Conservation (phyloP, 2,113 vertebrate genomes). For the Caretta caretta region DNA sequence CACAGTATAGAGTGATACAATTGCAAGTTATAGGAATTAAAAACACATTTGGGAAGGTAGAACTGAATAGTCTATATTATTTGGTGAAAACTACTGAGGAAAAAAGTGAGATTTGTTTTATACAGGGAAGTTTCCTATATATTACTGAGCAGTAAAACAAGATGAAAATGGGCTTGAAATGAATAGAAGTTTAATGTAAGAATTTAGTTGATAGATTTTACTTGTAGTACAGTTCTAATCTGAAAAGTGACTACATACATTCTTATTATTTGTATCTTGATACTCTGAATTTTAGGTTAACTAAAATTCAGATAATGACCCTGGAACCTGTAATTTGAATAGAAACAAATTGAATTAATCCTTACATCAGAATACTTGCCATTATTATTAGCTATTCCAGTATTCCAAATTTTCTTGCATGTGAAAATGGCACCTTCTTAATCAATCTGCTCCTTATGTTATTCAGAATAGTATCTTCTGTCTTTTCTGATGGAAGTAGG, state of each 20-base stretch:
- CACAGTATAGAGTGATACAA: not conserved
- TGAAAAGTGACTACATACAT: too few relatives aligned
- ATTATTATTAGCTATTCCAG: not conserved
- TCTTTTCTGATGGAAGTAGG: not conserved
- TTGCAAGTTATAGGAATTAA: not conserved
- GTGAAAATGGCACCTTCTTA: not conserved
- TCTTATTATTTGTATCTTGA: not conserved
- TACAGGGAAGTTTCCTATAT: not conserved
- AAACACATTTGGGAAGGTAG: not conserved
- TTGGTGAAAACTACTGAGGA: not conserved
- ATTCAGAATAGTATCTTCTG: not conserved
- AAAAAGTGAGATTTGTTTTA: not conserved
- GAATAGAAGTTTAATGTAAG: not conserved
- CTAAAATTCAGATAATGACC: not conserved
- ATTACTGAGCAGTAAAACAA: not conserved
- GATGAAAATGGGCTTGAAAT: not conserved
- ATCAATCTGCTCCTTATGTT: not conserved
- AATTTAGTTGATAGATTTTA: not conserved
- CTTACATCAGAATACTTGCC: not conserved
- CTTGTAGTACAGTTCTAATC: not conserved
- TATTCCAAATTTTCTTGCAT: not conserved
- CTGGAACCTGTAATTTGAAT: constrained; percentile 10
- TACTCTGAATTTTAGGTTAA: not conserved
- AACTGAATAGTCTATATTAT: not conserved
- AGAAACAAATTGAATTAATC: not conserved